Evolutionary conservation across 2,888 invertebrate species (phyloP).

Genomic region (Andrena flavipes): DNA sequence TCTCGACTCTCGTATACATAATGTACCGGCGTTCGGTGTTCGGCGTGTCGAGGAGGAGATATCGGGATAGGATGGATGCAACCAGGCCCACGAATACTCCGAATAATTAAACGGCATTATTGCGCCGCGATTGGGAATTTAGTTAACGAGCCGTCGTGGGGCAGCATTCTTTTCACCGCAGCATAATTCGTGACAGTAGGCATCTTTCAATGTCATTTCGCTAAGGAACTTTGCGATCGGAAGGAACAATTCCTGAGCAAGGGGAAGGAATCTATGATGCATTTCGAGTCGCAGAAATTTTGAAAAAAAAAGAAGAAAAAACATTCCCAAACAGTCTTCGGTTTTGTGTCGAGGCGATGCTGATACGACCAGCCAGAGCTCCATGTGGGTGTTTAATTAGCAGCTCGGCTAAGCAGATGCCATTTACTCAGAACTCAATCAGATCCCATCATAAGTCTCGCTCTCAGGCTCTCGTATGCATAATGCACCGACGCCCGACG

Average conservation of each 20-base stretch:
- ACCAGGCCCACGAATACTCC: conserved; percentile 4
- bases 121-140: conserved; percentile 2
- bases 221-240: background rate
- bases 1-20: conserved; percentile 79
- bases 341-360: conserved; percentile 28
- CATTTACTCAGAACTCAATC: conserved; percentile 84
- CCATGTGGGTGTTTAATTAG: conserved; percentile 82
- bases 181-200: too few relatives aligned
- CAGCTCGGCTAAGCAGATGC: conserved; percentile 81
- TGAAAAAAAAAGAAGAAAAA: too few relatives aligned
- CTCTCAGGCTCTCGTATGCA: conserved; percentile 78
- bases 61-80: conserved; percentile 27
- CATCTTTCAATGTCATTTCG: background rate
- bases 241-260: background rate
- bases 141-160: background rate
- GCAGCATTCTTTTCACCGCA: too few relatives aligned
- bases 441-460: conserved; percentile 83
- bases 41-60: conserved; percentile 42
- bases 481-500: conserved; percentile 78
- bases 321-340: background rate
- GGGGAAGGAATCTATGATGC: background rate
- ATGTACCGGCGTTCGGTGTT: conserved; percentile 74
- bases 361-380: conserved; percentile 49
- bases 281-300: background rate
- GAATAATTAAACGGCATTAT: conserved; percentile 34